Evolutionary conservation across 2,113 vertebrate genomes (phyloP), one percentile per base, ranked within the genome.

Genomic region (Neolamprologus modestus): DNA sequence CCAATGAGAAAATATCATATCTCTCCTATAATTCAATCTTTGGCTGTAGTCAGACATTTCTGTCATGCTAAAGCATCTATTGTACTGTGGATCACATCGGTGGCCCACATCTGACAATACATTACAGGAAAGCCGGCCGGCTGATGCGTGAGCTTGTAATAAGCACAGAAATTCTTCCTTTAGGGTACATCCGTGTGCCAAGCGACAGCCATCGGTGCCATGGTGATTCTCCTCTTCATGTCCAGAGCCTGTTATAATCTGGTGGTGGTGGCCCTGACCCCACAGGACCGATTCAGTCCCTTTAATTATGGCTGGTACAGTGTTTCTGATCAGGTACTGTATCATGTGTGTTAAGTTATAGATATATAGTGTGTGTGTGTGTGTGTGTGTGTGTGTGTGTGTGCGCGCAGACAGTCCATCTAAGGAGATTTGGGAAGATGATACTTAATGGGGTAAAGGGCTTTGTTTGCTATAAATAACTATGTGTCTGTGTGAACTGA

Each of bases 251-350:
- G 98, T 90, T 99, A 99, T 90, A 99, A 99, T 95, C 96, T 99
- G 91, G 98, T 98, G 89, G 97, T 98, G 83, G 97, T 99, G 93
- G 95, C 96, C 76, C 94, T 98, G 91, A 97, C 97, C 12, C 98
- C 98, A 8, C 96, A 98, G 87, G 97, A 86, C 91, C 93, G 96
- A 92, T 97, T 97, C 87, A 98, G 96, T 50, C 97, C 98, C 19
- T 98, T 99, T 95, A 98, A 97, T 90, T 99, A 98, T 84, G 97
- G 98, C 95, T 99, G 98, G 98, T 98, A 98, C 97, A 98, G 96
- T 89, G 97, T 98, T 87, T 98, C 98, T 9, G 97, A 98, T 89
- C 98, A 98, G 97, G 99, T 99, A 92, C 90, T 82, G 57, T 16
- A 8, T 21, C 45, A 2, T 10, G 3, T 37, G 6, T 26, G 9